phyloP scores from a whole-genome alignment of 2,113 vertebrate species.

The Archocentrus centrarchus region DNA sequence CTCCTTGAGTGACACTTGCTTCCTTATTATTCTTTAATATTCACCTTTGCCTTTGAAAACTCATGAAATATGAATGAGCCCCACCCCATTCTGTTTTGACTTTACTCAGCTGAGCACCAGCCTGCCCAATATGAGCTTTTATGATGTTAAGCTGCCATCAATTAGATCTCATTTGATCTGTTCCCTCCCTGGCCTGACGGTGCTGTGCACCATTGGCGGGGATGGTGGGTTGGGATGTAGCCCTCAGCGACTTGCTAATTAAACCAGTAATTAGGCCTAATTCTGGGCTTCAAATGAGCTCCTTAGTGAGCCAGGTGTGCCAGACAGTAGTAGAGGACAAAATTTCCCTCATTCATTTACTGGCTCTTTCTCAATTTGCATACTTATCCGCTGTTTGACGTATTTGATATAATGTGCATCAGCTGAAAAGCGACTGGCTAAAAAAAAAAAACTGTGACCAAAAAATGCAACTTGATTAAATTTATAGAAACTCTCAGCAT shows the following conservation, averaged over 20 bases:
- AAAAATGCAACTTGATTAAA: constrained; percentile 10
- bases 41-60: constrained; percentile 45
- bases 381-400: background rate
- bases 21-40: constrained; percentile 44
- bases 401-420: constrained; percentile 5
- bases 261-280: constrained; percentile 78
- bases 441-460: background rate
- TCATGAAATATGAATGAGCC: constrained; percentile 59
- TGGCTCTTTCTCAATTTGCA: constrained; percentile 16
- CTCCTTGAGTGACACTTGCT: constrained; percentile 21
- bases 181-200: constrained; percentile 58
- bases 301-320: constrained; percentile 75
- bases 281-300: constrained; percentile 73
- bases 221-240: constrained; percentile 64
- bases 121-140: constrained; percentile 67
- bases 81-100: constrained; percentile 20
- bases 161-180: constrained; percentile 78
- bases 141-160: constrained; percentile 77
- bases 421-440: constrained; percentile 19
- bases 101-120: constrained; percentile 43
- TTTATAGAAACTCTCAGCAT: background rate
- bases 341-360: constrained; percentile 23
- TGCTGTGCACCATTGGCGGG: constrained; percentile 44
- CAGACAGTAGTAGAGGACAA: constrained; percentile 41
- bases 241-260: constrained; percentile 74